Base-by-base conservation (phyloP, 2,113 vertebrate genomes). In the Carettochelys insculpta region DNA sequence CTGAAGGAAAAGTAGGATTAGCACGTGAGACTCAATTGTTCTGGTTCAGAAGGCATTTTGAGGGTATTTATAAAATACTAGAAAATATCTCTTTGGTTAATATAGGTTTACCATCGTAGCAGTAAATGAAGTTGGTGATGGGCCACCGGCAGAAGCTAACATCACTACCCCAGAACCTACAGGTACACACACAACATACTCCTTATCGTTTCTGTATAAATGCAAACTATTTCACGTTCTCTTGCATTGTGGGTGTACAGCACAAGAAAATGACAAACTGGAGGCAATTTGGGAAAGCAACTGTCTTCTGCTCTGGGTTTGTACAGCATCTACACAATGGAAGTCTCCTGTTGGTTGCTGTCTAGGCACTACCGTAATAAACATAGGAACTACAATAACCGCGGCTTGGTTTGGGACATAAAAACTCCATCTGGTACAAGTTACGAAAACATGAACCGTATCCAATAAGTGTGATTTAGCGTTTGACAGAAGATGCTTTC, bases 71-170 rank as follows among this genome's bases (percentile, higher is more conserved):
- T 8, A 81, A 53, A 4, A 20, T 75, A 85, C 78, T 16, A 11
- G 10, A 91, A 80, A 20, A 53, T 38, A 5, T 87, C 43, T 90
- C 12, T 93, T 48, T 90, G 86, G 41, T 94, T 95, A 95, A 50
- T 68, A 3, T 11, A 98, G 98, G 94, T 95, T 98, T 96, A 97
- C 93, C n/a, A 92, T 98, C 52, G 95, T 96, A 84, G 98, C 97
- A 2, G 97, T 98, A 79, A 98, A 98, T 65, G 95, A 95, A 86
- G 91, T 92, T 87, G 98, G 98, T 61, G 96, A 97, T 84, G 98
- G 98, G 48, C 97, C 97, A 5, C 85, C 96, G 77, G 97, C 98
- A 0, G 96, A 98, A 96, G 96, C 94, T 51, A 95, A 43, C 43
- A 90, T 98, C 82, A 97, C 97, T 41, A 98, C 98, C 1, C 73